These are phyloP conservation scores for Cyprinodon tularosa DNA, from an alignment of 2,113 vertebrate species.

Conservation along the genomic window DNA sequence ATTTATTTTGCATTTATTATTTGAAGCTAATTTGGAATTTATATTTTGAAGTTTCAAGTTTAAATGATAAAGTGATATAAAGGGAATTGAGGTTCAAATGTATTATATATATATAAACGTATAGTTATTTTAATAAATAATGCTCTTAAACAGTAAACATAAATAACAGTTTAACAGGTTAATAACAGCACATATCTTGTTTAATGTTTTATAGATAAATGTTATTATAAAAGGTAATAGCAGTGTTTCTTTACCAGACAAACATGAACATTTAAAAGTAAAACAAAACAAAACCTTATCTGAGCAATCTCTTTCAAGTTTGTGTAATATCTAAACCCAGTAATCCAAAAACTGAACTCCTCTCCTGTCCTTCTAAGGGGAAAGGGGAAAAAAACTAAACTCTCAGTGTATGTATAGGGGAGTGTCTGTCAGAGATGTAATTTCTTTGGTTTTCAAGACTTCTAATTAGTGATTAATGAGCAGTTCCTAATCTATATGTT, in stretches of 20 bases:
- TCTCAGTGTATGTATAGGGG: not conserved
- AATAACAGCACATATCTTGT: too few species aligned
- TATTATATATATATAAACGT: too few species aligned
- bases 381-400: too few species aligned
- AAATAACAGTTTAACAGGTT: too few species aligned
- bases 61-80: not conserved
- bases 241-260: not conserved
- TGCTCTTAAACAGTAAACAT: too few species aligned
- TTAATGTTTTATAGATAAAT: too few species aligned
- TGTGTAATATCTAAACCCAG: not conserved
- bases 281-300: constrained; percentile 14
- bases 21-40: not conserved
- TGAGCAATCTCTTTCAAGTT: constrained; percentile 4
- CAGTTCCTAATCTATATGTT: not conserved
- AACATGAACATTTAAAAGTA: not conserved
- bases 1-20: constrained; percentile 1
- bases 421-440: not conserved
- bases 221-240: not conserved
- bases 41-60: not conserved
- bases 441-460: not conserved
- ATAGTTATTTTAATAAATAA: too few species aligned
- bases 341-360: constrained; percentile 1
- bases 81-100: too few species aligned
- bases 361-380: not conserved
- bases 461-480: not conserved